These are phyloP conservation scores for Neuroterus valhalla DNA, from an alignment of 1,140 invertebrate species.

Conservation along the genomic window DNA sequence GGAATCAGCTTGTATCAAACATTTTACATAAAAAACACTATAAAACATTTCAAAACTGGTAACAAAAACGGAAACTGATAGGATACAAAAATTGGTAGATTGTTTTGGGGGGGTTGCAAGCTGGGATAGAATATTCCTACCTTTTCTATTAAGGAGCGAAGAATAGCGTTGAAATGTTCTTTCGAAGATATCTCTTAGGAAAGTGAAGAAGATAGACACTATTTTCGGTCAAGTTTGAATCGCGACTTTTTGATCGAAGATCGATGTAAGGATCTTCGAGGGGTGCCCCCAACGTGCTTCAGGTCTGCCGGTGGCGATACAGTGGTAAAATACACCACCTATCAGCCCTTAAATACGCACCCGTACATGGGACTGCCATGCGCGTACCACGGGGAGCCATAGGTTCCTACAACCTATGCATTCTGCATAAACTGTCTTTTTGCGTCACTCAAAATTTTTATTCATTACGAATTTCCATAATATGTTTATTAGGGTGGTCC, in stretches of 20 bases:
- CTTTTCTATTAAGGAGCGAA: neutral
- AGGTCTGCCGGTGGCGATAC: constrained; percentile 47
- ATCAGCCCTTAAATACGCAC: constrained; percentile 68
- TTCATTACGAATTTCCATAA: constrained; percentile 47
- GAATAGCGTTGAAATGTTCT: neutral
- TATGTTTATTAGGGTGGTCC: too few species aligned
- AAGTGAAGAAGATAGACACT: neutral
- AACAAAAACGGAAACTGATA: too few species aligned
- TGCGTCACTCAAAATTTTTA: constrained; percentile 39
- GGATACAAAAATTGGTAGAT: too few species aligned
- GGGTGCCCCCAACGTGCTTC: constrained; percentile 8
- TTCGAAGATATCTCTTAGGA: neutral
- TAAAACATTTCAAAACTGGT: too few species aligned
- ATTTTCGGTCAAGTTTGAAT: neutral
- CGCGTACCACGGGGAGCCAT: constrained; percentile 57
- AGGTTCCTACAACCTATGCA: constrained; percentile 50
- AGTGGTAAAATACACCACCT: constrained; percentile 57
- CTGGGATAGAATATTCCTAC: neutral
- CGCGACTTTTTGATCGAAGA: constrained; percentile 10
- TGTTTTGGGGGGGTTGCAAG: too few species aligned
- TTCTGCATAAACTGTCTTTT: constrained; percentile 40
- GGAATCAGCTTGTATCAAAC: too few species aligned
- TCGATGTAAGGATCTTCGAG: neutral
- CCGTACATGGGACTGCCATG: constrained; percentile 54
- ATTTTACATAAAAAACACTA: too few species aligned